A percentile compares a stretch with the other conserved stretches of the same genome.
These are phyloP conservation scores for Micrasema longulum DNA, from an alignment of 1,140 invertebrate genomes.

Conservation along the genomic window DNA sequence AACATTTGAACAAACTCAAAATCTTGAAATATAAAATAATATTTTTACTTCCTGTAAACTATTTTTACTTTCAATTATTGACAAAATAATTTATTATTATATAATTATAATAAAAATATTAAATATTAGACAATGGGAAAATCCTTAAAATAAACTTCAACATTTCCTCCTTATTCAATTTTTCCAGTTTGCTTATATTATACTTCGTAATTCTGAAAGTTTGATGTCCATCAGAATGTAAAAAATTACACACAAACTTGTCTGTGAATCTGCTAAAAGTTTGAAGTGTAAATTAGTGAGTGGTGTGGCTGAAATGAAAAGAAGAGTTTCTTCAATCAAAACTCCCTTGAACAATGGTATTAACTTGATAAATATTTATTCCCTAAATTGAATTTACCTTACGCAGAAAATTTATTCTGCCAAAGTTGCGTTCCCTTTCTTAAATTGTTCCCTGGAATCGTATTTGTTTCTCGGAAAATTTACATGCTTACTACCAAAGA, in stretches of 20 bases:
- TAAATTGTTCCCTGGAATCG: conserved; percentile 5
- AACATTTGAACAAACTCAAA: too few species aligned
- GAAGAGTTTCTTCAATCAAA: conserved; percentile 40
- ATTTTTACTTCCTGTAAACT: too few species aligned
- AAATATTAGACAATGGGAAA: too few species aligned
- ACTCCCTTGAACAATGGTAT: conserved; percentile 44
- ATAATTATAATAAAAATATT: too few species aligned
- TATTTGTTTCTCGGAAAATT: background rate
- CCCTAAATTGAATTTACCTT: conserved; percentile 46
- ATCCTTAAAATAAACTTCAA: too few species aligned
- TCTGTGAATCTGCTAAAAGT: conserved; percentile 10
- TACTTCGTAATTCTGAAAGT: too few species aligned
- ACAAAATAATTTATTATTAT: too few species aligned
- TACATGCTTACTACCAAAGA: background rate
- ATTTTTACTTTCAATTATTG: too few species aligned
- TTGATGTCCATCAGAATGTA: conserved; percentile 7
- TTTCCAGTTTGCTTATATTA: too few species aligned
- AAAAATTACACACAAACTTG: conserved; percentile 37
- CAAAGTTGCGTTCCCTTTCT: conserved; percentile 28
- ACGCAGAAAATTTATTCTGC: conserved; percentile 38
- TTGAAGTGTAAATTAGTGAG: conserved; percentile 10
- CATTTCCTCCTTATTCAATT: too few species aligned
- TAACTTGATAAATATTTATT: conserved; percentile 53
- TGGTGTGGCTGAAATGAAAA: conserved; percentile 15
- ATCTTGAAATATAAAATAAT: too few species aligned